Percentiles rank a stretch among this genome's conserved stretches.
phyloP scores from a whole-genome alignment of 2,113 vertebrate species.

The Chloroceryle aenea region DNA sequence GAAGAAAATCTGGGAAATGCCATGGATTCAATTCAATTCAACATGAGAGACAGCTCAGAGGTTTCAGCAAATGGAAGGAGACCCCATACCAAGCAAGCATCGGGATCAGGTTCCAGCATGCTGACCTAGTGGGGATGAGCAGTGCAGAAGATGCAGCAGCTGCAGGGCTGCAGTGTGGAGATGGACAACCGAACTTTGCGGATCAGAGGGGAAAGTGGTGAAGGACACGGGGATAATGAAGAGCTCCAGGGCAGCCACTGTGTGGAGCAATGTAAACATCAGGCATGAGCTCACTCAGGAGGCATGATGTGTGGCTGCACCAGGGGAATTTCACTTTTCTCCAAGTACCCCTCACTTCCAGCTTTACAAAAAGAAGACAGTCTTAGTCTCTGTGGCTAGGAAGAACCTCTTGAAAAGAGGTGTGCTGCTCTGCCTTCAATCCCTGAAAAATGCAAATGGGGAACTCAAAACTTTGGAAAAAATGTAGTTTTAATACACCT shows the following conservation, averaged over 20 bases:
- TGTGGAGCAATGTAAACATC: neutral
- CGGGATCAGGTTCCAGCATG: neutral
- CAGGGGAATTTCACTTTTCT: neutral
- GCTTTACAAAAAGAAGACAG: neutral
- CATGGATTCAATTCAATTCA: neutral
- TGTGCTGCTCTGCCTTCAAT: neutral
- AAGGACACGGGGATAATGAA: neutral
- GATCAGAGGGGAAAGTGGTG: neutral
- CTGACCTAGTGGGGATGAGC: neutral
- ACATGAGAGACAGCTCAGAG: neutral
- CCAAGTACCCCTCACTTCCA: neutral
- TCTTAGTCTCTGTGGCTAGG: neutral
- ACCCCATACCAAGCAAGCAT: fast-evolving
- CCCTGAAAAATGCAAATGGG: neutral
- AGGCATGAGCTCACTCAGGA: neutral
- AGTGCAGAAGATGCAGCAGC: neutral
- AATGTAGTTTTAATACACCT: neutral
- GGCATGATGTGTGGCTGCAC: fast-evolving
- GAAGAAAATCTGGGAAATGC: neutral
- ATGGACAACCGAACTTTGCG: neutral
- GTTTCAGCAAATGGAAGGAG: neutral
- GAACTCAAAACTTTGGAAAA: neutral
- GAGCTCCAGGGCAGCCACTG: neutral
- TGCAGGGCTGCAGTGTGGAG: neutral
- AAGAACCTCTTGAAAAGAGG: neutral